Evolutionary conservation across 2,797 vertebrate genomes (phyloP).

Genomic region (Enteromius trimaculatus): DNA sequence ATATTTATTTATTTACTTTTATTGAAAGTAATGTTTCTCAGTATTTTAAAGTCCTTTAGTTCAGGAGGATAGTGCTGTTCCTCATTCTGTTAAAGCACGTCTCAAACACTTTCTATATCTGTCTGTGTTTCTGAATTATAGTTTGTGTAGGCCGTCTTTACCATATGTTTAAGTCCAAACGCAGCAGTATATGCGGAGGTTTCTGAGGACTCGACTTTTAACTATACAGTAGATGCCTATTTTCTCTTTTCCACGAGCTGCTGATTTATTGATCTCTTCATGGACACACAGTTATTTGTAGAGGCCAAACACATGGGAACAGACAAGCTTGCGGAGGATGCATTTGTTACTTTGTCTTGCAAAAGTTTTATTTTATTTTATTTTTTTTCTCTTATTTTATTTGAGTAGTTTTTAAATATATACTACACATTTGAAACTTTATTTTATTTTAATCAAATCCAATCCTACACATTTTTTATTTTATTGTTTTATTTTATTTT

Average conservation of each 20-base stretch:
- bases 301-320: constrained; percentile 35
- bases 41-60: not conserved
- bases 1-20: not conserved
- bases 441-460: not conserved
- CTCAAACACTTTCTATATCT: constrained; percentile 27
- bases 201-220: not conserved
- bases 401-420: not conserved
- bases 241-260: constrained; percentile 17
- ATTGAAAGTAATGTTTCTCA: not conserved
- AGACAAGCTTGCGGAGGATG: not conserved
- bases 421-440: not conserved
- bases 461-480: not conserved
- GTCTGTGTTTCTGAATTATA: constrained; percentile 68
- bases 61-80: constrained; percentile 30
- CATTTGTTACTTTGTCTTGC: not conserved
- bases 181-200: constrained; percentile 54
- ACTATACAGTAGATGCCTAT: not conserved
- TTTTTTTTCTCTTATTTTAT: not conserved
- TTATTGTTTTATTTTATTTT: not conserved
- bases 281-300: constrained; percentile 53
- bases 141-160: constrained; percentile 64
- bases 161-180: constrained; percentile 65
- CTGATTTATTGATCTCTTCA: constrained; percentile 55
- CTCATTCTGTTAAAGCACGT: constrained; percentile 60
- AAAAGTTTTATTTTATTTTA: not conserved